A percentile compares a stretch with the other conserved stretches of the same genome.
Conservation (phyloP, 1,140 invertebrate genomes). For the Drosophila orosa region DNA sequence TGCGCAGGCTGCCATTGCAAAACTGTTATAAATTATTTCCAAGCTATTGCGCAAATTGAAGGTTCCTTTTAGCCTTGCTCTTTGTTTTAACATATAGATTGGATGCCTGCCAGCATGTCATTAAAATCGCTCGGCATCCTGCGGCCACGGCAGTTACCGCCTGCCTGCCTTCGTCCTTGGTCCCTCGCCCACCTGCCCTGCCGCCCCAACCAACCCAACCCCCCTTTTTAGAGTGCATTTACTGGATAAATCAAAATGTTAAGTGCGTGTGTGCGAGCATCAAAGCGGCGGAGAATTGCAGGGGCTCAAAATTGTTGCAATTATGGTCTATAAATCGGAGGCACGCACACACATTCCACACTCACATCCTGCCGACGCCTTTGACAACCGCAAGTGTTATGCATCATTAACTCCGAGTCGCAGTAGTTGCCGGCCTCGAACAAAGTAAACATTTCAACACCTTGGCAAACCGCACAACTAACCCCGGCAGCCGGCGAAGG, state of each 20-base stretch:
- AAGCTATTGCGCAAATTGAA: conserved; percentile 77
- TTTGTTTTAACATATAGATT: conserved; percentile 79
- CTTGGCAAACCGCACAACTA: conserved; percentile 75
- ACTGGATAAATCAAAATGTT: conserved; percentile 73
- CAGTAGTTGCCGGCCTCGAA: conserved; percentile 56
- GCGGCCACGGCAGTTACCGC: conserved; percentile 25
- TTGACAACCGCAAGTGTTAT: conserved; percentile 68
- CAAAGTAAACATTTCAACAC: conserved; percentile 80
- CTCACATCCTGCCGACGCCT: conserved; percentile 3
- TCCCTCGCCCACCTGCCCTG: background rate
- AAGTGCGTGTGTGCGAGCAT: conserved; percentile 45
- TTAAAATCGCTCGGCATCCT: conserved; percentile 67
- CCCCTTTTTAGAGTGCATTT: conserved; percentile 63
- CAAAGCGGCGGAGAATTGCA: conserved; percentile 41
- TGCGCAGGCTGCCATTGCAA: conserved; percentile 48
- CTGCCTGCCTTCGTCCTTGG: conserved; percentile 8
- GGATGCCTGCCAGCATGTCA: conserved; percentile 67
- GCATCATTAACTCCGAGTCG: conserved; percentile 77
- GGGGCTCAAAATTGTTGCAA: conserved; percentile 71
- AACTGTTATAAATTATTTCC: conserved; percentile 80
- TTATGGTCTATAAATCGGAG: conserved; percentile 71
- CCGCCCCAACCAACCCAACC: background rate
- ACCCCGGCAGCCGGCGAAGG: conserved; percentile 26
- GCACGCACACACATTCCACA: conserved; percentile 11
- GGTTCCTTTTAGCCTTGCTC: conserved; percentile 67